Evolutionary conservation across 2,113 vertebrate species (phyloP).

Genomic region (Sebastes schlegelii): DNA sequence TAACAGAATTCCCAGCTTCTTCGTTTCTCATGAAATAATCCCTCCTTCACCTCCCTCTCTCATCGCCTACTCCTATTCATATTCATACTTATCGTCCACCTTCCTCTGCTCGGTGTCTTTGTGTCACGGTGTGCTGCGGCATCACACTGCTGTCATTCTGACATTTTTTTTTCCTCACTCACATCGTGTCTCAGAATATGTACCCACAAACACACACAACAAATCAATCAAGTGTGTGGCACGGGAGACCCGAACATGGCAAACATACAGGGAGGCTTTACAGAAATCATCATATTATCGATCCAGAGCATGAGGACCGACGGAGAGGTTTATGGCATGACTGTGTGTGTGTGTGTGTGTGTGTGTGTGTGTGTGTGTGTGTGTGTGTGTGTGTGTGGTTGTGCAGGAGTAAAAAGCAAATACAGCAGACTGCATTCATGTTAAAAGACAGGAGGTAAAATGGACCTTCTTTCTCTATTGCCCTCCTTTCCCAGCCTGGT

Average conservation of each 20-base stretch:
- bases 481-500: neutral
- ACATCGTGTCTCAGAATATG: neutral
- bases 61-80: neutral
- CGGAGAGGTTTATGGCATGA: constrained; percentile 20
- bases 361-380: constrained; percentile 6
- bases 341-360: neutral
- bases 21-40: constrained; percentile 7
- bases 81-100: neutral
- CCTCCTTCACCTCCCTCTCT: constrained; percentile 1
- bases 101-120: constrained; percentile 1
- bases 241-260: neutral
- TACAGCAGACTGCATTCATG: constrained; percentile 31
- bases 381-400: neutral
- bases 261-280: constrained; percentile 14
- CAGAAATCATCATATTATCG: constrained; percentile 32
- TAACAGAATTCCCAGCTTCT: constrained; percentile 6
- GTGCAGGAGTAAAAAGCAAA: neutral
- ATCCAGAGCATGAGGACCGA: constrained; percentile 15
- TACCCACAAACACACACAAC: neutral
- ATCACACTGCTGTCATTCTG: constrained; percentile 35
- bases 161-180: constrained; percentile 19
- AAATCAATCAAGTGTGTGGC: constrained; percentile 19
- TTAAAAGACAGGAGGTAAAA: constrained; percentile 8
- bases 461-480: neutral
- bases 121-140: neutral